These are phyloP conservation scores for Paramacrobiotus metropolitanus DNA, from an alignment of 1,140 invertebrate genomes.

Conservation along the genomic window DNA sequence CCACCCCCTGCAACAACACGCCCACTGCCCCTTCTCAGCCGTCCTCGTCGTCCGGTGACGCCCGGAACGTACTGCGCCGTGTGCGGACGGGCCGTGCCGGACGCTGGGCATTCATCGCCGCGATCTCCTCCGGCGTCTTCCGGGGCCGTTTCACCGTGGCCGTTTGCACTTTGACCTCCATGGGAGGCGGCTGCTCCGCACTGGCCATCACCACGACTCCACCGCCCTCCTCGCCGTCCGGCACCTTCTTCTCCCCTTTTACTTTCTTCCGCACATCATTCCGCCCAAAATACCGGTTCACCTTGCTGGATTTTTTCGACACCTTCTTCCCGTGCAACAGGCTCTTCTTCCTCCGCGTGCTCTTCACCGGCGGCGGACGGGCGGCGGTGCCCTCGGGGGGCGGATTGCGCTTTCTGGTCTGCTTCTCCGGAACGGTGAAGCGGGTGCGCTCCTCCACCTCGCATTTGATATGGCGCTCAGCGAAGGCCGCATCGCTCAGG, in stretches of 20 bases:
- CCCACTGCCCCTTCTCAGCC: no score
- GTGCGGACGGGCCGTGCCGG: background rate
- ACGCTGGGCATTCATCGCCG: background rate
- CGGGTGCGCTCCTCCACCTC: conserved; percentile 51
- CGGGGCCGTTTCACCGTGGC: background rate
- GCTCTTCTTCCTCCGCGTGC: no score
- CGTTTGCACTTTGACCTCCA: background rate
- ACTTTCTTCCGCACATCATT: background rate
- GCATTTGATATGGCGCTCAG: conserved; percentile 40
- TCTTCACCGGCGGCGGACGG: no score
- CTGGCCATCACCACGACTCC: no score
- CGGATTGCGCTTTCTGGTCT: background rate
- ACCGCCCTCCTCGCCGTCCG: no score
- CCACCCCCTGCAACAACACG: no score
- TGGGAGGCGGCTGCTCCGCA: no score
- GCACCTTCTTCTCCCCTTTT: no score
- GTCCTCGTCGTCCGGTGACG: no score
- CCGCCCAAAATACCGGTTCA: no score
- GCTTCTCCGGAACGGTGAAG: conserved; percentile 24
- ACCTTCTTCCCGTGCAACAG: no score
- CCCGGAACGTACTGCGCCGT: background rate
- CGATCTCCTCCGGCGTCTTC: background rate
- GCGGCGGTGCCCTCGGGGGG: background rate
- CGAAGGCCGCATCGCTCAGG: conserved; percentile 42
- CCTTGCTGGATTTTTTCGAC: no score